These are phyloP conservation scores for Brenthis daphne DNA, from an alignment of 2,888 invertebrate species.

Conservation along the genomic window DNA sequence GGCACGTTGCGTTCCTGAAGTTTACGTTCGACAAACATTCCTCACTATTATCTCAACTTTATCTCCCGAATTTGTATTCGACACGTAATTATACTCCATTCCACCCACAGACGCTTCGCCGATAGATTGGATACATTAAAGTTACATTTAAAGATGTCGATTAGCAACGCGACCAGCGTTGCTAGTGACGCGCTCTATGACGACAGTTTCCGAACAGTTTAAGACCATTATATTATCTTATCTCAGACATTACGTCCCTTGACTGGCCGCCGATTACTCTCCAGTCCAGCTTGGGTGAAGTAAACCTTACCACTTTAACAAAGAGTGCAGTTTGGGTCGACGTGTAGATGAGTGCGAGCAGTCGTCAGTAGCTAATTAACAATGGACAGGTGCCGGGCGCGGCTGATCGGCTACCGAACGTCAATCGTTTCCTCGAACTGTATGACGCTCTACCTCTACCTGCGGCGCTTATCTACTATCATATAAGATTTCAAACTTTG, in stretches of 20 bases:
- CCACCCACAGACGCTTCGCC: not conserved
- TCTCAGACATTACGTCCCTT: slow-evolving; percentile 54
- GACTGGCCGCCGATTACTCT: not conserved
- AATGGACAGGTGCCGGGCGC: slow-evolving; percentile 31
- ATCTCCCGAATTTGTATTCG: slow-evolving; percentile 27
- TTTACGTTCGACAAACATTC: slow-evolving; percentile 5
- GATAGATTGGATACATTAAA: slow-evolving; percentile 7
- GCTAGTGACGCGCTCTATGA: slow-evolving; percentile 15
- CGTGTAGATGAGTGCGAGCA: slow-evolving; percentile 2
- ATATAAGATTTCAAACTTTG: not conserved
- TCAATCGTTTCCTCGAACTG: slow-evolving; percentile 32
- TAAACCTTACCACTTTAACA: not conserved
- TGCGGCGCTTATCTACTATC: slow-evolving; percentile 18
- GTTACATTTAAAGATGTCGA: slow-evolving; percentile 9
- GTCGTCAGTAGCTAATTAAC: slow-evolving; percentile 32
- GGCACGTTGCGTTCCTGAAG: not conserved
- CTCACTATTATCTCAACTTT: slow-evolving; percentile 17
- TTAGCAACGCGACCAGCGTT: slow-evolving; percentile 4
- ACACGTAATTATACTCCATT: slow-evolving; percentile 22
- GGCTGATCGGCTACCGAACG: slow-evolving; percentile 30
- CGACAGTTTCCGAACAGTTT: slow-evolving; percentile 35
- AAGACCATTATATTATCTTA: slow-evolving; percentile 52
- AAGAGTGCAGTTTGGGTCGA: slow-evolving; percentile 4
- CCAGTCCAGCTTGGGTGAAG: not conserved
- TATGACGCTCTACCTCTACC: slow-evolving; percentile 28